A percentile compares a stretch with the other conserved stretches of the same genome.
These are phyloP conservation scores for Leucopternis melanops DNA, from an alignment of 2,113 vertebrate species.

Conservation along the genomic window DNA sequence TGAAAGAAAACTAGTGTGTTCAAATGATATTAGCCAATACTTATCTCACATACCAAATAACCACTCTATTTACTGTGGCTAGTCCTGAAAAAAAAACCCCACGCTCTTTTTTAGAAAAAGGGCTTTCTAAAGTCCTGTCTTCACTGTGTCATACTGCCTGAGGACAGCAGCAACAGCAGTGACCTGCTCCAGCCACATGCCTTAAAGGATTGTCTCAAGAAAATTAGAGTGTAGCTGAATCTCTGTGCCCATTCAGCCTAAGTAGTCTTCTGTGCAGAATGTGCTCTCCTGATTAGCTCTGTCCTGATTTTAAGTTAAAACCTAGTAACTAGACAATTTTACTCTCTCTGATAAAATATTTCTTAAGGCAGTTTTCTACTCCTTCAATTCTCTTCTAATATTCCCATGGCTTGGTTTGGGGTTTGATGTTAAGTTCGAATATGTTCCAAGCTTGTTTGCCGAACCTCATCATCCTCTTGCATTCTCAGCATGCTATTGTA, in stretches of 20 bases:
- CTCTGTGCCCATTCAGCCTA: background rate
- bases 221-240: constrained; percentile 19
- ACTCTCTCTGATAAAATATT: background rate
- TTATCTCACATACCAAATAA: constrained; percentile 60
- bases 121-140: constrained; percentile 45
- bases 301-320: background rate
- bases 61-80: constrained; percentile 43
- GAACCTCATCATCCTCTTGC: constrained; percentile 37
- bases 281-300: background rate
- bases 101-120: background rate
- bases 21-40: constrained; percentile 43
- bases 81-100: background rate
- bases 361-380: background rate
- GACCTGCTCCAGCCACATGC: constrained; percentile 43
- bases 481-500: constrained; percentile 60
- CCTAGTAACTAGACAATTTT: background rate
- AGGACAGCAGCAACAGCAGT: constrained; percentile 30
- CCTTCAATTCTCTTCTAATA: background rate
- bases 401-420: background rate
- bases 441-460: constrained; percentile 28
- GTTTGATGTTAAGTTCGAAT: background rate
- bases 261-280: background rate
- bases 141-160: constrained; percentile 41
- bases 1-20: constrained; percentile 54
- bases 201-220: constrained; percentile 42